Evolutionary conservation across 2,797 vertebrate species (phyloP).

Genomic region (Sebastes iracundus): DNA sequence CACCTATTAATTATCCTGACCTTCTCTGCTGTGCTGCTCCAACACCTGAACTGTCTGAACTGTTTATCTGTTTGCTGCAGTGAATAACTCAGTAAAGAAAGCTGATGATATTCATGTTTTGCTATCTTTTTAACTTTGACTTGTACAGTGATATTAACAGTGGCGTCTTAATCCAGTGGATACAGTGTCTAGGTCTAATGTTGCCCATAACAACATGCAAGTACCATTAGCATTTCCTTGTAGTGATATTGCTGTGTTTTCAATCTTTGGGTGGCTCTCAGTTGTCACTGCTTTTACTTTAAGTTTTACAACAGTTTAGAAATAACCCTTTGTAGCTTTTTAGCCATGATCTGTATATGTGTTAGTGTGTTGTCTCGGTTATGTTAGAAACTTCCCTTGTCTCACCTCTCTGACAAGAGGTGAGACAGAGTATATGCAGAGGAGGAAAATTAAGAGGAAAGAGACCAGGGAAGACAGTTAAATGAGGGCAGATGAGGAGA

Average conservation of each 20-base stretch:
- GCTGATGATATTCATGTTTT: background rate
- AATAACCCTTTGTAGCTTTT: too few species aligned
- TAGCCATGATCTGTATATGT: background rate
- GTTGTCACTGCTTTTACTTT: background rate
- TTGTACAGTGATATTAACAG: background rate
- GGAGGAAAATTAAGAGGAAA: background rate
- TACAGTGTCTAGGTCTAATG: background rate
- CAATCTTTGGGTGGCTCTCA: background rate
- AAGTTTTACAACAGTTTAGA: too few species aligned
- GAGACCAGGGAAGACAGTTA: background rate
- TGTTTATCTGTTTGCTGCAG: background rate
- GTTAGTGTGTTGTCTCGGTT: background rate
- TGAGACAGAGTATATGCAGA: background rate
- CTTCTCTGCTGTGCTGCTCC: background rate
- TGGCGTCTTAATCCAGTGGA: background rate
- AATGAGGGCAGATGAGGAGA: background rate
- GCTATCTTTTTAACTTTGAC: background rate
- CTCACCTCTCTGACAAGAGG: background rate
- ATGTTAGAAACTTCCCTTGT: background rate
- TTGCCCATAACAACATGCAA: background rate
- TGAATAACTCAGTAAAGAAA: background rate
- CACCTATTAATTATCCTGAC: background rate
- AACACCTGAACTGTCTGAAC: background rate
- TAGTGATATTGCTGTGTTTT: background rate
- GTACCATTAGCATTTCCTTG: background rate